phyloP scores from a whole-genome alignment of 2,888 invertebrate species.

The Gibbula magus region DNA sequence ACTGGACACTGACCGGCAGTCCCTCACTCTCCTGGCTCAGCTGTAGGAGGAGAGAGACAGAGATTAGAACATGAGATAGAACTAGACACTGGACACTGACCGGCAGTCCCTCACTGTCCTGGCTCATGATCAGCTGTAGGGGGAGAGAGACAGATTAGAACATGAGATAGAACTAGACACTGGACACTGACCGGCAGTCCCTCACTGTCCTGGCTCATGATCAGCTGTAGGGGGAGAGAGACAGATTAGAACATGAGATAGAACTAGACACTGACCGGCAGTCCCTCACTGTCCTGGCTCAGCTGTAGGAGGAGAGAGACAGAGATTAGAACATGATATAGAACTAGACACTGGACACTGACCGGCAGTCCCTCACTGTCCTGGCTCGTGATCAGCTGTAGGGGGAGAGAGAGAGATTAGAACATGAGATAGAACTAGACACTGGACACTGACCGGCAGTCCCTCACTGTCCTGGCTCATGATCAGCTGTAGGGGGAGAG shows the following conservation, averaged over 20 bases:
- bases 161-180: slow-evolving; percentile 61
- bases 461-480: slow-evolving; percentile 61
- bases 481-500: slow-evolving; percentile 61
- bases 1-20: no score
- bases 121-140: slow-evolving; percentile 63
- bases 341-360: no score
- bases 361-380: no score
- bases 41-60: no score
- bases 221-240: slow-evolving; percentile 61
- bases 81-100: slow-evolving; percentile 75
- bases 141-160: slow-evolving; percentile 23
- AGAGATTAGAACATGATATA: no score
- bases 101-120: slow-evolving; percentile 70
- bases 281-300: slow-evolving; percentile 61
- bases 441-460: slow-evolving; percentile 57
- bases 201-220: slow-evolving; percentile 54
- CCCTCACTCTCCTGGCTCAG: no score
- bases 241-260: not conserved
- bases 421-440: no score
- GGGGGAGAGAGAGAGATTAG: no score
- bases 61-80: no score
- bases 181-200: slow-evolving; percentile 75
- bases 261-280: slow-evolving; percentile 72
- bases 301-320: slow-evolving; percentile 58
- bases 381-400: no score